These are phyloP conservation scores for Cheilosia grossa DNA, from an alignment of 2,888 invertebrate genomes.

Conservation along the genomic window DNA sequence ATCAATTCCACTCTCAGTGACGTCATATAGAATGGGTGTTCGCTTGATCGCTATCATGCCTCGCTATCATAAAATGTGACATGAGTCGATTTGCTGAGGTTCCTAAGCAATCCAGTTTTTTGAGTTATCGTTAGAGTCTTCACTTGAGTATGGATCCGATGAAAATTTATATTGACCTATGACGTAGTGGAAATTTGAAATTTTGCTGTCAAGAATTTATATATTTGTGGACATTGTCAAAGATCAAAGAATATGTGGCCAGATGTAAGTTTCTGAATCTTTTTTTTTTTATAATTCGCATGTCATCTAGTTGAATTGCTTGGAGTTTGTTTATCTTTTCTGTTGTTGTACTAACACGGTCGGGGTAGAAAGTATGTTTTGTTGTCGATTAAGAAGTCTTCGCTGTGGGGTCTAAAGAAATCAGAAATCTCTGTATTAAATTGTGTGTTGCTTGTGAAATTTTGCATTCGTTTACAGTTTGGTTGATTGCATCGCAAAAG, in stretches of 20 bases:
- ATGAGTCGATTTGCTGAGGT: neutral
- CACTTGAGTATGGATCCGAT: constrained; percentile 13
- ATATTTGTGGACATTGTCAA: too few species aligned
- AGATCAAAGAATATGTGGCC: constrained; percentile 24
- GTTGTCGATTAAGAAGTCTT: neutral
- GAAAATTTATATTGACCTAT: neutral
- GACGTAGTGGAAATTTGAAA: constrained; percentile 25
- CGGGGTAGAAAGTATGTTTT: constrained; percentile 23
- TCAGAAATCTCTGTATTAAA: neutral
- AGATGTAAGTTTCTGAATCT: constrained; percentile 25
- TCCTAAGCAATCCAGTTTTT: neutral
- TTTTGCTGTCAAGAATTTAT: neutral
- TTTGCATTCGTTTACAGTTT: too few species aligned
- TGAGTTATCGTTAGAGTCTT: constrained; percentile 7
- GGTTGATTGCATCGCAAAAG: too few species aligned
- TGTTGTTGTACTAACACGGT: constrained; percentile 6
- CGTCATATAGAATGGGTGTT: constrained; percentile 19
- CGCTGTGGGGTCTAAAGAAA: neutral
- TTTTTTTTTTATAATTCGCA: neutral
- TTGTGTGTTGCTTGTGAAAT: too few species aligned
- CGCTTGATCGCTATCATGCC: constrained; percentile 11
- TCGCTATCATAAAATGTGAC: neutral
- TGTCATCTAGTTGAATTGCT: neutral
- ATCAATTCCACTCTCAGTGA: constrained; percentile 7
- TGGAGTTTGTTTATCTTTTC: neutral